These are phyloP conservation scores for Melitaea athalia DNA, from an alignment of 2,888 invertebrate genomes.

Conservation along the genomic window DNA sequence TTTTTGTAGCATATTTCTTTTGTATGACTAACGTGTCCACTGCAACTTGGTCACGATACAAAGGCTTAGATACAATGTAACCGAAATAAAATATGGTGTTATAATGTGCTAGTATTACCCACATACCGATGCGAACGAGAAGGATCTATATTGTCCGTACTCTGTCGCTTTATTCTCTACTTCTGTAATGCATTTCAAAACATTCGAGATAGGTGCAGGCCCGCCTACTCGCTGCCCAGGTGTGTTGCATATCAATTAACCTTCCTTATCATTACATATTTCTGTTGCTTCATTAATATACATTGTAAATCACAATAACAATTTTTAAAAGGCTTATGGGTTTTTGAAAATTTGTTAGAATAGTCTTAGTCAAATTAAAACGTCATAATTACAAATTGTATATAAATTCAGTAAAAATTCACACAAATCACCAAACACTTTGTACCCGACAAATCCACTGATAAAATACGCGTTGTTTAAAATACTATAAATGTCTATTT, in stretches of 20 bases:
- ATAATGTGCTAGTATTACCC: slow-evolving; percentile 6
- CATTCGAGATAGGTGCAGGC: slow-evolving; percentile 61
- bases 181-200: slow-evolving; percentile 55
- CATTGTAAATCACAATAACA: slow-evolving; percentile 16
- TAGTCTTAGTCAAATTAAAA: background rate
- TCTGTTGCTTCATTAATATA: slow-evolving; percentile 49
- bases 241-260: slow-evolving; percentile 63
- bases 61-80: slow-evolving; percentile 4
- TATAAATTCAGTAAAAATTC: background rate
- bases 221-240: slow-evolving; percentile 73
- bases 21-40: background rate
- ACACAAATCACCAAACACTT: background rate
- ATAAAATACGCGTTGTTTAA: background rate
- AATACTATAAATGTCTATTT: background rate
- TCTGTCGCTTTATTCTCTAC: slow-evolving; percentile 56
- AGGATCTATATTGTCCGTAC: slow-evolving; percentile 31
- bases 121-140: slow-evolving; percentile 9
- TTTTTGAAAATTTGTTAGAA: background rate
- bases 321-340: background rate
- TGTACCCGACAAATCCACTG: background rate
- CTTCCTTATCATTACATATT: slow-evolving; percentile 58
- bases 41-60: background rate
- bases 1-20: background rate
- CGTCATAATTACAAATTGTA: background rate
- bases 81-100: slow-evolving; percentile 1